A percentile compares a stretch with the other conserved stretches of the same genome.
phyloP scores from a whole-genome alignment of 92 coral and sea anemone genomes.

The Hydrozoanthus gracilis region DNA sequence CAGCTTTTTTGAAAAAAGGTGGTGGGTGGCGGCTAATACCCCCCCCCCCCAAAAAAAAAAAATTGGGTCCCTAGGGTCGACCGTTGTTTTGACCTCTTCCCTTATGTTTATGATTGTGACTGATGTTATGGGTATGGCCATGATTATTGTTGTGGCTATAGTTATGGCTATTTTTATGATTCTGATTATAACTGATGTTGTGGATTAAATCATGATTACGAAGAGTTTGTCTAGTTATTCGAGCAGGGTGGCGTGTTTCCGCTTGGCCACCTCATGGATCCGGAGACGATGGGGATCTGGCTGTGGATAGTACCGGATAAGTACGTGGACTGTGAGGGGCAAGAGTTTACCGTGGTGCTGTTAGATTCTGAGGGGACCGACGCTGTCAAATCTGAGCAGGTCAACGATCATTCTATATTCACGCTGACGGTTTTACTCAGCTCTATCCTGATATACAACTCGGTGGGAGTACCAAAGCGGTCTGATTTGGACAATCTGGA shows the following conservation, averaged over 20 bases:
- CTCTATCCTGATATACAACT: constrained; percentile 65
- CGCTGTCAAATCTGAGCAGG: constrained; percentile 53
- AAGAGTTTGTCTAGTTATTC: constrained; percentile 41
- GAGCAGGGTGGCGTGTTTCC: constrained; percentile 80
- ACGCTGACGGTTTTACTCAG: constrained; percentile 57
- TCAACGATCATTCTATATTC: constrained; percentile 55
- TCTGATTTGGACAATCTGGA: constrained; percentile 65
- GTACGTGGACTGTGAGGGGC: constrained; percentile 38
- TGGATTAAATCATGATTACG: not conserved
- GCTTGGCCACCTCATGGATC: constrained; percentile 80
- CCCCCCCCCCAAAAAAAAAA: no score
- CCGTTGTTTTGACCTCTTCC: no score
- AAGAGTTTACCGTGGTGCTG: constrained; percentile 58
- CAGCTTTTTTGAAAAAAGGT: no score
- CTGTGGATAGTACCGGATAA: constrained; percentile 75
- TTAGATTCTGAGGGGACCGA: constrained; percentile 69
- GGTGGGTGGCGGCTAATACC: no score
- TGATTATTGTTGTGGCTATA: not conserved
- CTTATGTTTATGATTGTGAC: no score
- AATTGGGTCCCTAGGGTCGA: no score
- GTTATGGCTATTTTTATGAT: no score
- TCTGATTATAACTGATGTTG: no score
- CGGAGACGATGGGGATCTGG: constrained; percentile 88
- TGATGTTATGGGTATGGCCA: no score
- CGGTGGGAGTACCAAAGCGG: constrained; percentile 67